Base-by-base conservation (phyloP, 2,888 invertebrate genomes). In the Clitarchus hookeri region DNA sequence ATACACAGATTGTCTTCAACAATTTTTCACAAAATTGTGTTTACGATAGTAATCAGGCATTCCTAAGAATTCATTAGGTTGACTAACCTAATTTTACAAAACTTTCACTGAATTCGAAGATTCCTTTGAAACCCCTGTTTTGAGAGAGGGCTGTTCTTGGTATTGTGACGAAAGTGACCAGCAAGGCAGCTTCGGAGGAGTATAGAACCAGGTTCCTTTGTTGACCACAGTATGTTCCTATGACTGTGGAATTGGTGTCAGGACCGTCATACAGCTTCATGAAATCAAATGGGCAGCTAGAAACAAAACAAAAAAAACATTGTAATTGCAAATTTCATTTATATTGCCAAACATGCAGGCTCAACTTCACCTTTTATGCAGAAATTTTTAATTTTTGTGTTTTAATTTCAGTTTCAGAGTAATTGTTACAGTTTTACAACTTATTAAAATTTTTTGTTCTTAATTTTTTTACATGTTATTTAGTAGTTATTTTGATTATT, bases 91-190 rank as follows among this genome's bases (percentile, higher is more conserved):
- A 95, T 94, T 98, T 98, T 93, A 99, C 99, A 94, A 98, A 99
- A 93, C 97, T 96, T 93, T 98, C 97, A 90, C 98, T 98, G 94
- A 99, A 99, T 94, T 98, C 98, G 93, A 97, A 99, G 92, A 98
- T 97, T 91, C 98, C 98, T 93, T 97, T 97, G 94, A 98, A 99
- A 91, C 99, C 99, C 92, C 98, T 95, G 93, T 99, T 98, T 93
- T 98, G 98, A 90, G 97, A 96, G 93, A 97, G 98, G 91, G 96
- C 98, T 92, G 96, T 96, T 93, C 97, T 95, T 91, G 96, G 95
- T 90, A 98, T 94, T 90, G 98, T 97, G 92, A 95, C 96, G 94
- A 99, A 98, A 90, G 97, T 95, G 91, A 99, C 96, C 91, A 96
- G 96, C 90, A 99, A 94, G 89, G 96, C 95, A 91, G 97, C 96